Evolutionary conservation across 2,113 vertebrate species (phyloP), one percentile per base, ranked within the genome.

Genomic region (Casuarius casuarius): DNA sequence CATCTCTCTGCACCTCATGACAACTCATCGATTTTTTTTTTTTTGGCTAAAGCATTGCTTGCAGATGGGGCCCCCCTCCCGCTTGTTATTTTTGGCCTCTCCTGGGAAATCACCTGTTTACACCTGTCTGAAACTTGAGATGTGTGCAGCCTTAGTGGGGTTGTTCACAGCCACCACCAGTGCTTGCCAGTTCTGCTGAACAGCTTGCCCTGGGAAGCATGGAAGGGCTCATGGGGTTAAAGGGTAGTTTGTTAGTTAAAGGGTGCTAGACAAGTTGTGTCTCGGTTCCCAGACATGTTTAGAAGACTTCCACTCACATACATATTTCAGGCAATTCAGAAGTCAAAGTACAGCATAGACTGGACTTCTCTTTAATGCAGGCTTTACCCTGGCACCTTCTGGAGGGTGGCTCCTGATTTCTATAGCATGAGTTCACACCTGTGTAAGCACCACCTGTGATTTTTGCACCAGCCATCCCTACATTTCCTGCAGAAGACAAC

Each of bases 321-420:
- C n/a, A 18, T 79, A 35, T 91, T 66, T 51, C 73, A 75, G 58
- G 65, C 38, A 40, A 8, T 89, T 72, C 9, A 42, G 70, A 38
- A 94, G 51, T 61, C 63, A 28, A 76, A 80, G 20, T 9, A 28
- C 44, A 71, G 38, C 52, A 67, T 65, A 86, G 88, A 59, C 68
- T 52, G 79, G 80, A 58, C 2, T 3, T 59, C 19, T 85, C 71
- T 25, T 76, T 90, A 40, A 66, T 82, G 81, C 49, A 78, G 65
- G 42, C 38, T 92, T 46, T 46, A 61, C 65, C 74, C 83, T n/a
- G 78, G 22, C 51, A n/a, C 59, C 14, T 96, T 35, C 74, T 74
- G 12, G 44, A 89, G 90, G 78, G 90, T 58, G 89, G 76, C 54
- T 92, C 51, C 83, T 59, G 76, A 75, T 86, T 94, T 77, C 91